Base-by-base conservation (phyloP, 1,140 invertebrate species). In the Eumeta japonica region DNA sequence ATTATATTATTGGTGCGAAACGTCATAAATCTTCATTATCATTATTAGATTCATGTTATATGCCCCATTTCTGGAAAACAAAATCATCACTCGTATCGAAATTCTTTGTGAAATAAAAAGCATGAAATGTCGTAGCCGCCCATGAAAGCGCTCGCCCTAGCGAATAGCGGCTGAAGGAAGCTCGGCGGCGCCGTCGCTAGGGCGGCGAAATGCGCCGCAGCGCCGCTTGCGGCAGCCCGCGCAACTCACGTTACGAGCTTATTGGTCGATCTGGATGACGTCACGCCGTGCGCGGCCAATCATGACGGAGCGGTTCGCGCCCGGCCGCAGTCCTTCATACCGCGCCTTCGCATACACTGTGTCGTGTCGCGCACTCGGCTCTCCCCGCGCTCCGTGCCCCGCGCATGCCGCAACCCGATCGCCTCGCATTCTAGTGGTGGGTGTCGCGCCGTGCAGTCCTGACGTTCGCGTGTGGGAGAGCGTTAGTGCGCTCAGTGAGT, bases 351-450 rank as follows among this genome's bases (percentile, higher is more conserved):
- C 61, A 65, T 54, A 60, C 63, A 60, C 54, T 48, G 64, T 60
- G 62, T 68, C 50, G 64, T 60, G 62, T 68, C 53, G 59, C 53
- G 61, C 53, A 55, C 53, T 44, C 59, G 43, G 47, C 43, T 5
- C 5, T 9, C 12, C 7, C 5, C 49, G 43, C 52, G 48, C 48
- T 53, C 46, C 51, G 51, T 46, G 39, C 64, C 65, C 62, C 66
- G 57, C 63, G 54, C 60, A 52, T 52, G 47, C 58, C 52, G 55
- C 16, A 36, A 60, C 54, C 68, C 56, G 35, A 14, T 18, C 19
- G 35, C 62, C 58, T 63, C 68, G 68, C 68, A 73, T 73, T 73
- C 68, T 68, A 68, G 62, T 71, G 55, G 65, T 70, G 68, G 64
- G 65, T 71, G 65, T 73, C 61, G 62, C 65, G 62, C 64, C 49